Base-by-base conservation (phyloP, 2,888 invertebrate species). In the Bursaphelenchus okinawaensis region DNA sequence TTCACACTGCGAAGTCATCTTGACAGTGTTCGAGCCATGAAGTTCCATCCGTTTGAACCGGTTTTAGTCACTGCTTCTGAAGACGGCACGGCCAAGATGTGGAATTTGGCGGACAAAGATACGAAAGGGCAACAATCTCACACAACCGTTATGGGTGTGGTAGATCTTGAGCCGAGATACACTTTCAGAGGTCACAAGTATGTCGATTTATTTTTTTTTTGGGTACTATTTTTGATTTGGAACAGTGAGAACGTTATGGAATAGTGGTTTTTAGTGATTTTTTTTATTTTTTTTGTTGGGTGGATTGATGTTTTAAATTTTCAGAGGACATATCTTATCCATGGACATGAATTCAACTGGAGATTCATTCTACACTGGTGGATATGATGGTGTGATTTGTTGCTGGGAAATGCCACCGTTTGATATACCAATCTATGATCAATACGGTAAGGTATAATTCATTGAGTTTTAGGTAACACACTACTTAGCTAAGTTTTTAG, bases 81-180 rank as follows among this genome's bases (percentile, higher is more conserved):
- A 85, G 98, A 99, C 87, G 93, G 95, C 85, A 96, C 96, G 58
- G 87, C 98, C 52, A 99, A 99, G 86, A 86, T 98, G 83, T 99
- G 98, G 98, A 98, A 98, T 87, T 51, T 71, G 40, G 64, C 29
- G 29, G 67, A 56, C 19, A 51, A 57, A 19, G 51, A 20, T 7
- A 27, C 40, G 22, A 31, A 9, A 63, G 68, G 54, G 9, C 69
- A 72, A 52, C 52, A 28, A 22, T 24, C 63, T 9, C 58, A 52
- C 26, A 23, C 65, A 31, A 24, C 75, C n/a, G 16, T 40, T 68
- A 65, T 71, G 70, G 71, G 66, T 31, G 69, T 62, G 87, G 94
- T 73, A 94, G 98, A 99, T 85, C 93, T 98, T 71, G 98, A 98
- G 86, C 98, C 98, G 61, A 87, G 96, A 67, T 96, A 98, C 85